Conservation (phyloP, 2,797 vertebrate species). For the Halcyon smyrnensis region DNA sequence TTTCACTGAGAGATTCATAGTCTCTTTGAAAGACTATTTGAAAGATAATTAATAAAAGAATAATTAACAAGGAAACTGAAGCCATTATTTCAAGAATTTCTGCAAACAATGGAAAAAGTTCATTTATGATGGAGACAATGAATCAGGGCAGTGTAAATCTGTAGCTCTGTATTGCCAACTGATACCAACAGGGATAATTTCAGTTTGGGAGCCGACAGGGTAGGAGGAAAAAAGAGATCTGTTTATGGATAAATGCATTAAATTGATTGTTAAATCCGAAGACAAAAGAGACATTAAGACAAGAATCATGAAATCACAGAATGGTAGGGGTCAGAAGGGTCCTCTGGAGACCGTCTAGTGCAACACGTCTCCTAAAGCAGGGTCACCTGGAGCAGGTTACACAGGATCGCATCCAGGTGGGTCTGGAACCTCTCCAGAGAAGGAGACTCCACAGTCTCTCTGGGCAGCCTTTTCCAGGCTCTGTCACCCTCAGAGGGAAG, state of each 20-base stretch:
- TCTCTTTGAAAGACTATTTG: conserved; percentile 35
- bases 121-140: not conserved
- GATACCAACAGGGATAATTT: not conserved
- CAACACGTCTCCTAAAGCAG: not conserved
- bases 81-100: conserved; percentile 24
- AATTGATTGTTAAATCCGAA: not conserved
- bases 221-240: not conserved
- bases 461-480: too few relatives aligned
- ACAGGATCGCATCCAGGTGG: not conserved
- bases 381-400: not conserved
- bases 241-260: not conserved
- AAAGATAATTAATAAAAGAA: conserved; percentile 52
- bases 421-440: too few relatives aligned
- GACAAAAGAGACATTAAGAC: not conserved
- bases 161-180: not conserved
- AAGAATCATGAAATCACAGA: not conserved
- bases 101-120: conserved; percentile 40
- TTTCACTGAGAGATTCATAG: conserved; percentile 52
- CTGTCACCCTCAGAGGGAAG: too few relatives aligned
- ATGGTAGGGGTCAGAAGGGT: not conserved
- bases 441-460: too few relatives aligned
- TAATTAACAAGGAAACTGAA: conserved; percentile 51
- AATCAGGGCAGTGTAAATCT: not conserved
- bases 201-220: not conserved
- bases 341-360: not conserved